A percentile compares a stretch with the other conserved stretches of the same genome.
phyloP scores from a whole-genome alignment of 1,140 invertebrate species.

The Drosophila quadrilineata region DNA sequence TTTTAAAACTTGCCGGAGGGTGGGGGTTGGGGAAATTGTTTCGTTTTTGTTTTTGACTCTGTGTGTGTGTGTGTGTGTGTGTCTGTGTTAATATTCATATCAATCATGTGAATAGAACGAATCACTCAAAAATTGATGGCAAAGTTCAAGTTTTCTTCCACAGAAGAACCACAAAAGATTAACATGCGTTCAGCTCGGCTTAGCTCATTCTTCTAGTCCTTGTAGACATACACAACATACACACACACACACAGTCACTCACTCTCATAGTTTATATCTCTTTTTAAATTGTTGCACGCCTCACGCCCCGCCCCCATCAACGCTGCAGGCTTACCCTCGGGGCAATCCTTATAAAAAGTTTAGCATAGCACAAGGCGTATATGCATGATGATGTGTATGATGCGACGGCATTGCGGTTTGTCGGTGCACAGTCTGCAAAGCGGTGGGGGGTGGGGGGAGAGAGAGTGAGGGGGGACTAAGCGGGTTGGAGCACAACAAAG shows the following conservation, averaged over 20 bases:
- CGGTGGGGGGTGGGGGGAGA: background rate
- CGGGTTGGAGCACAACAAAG: slow-evolving; percentile 29
- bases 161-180: slow-evolving; percentile 59
- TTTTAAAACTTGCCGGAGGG: no score
- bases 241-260: background rate
- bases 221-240: slow-evolving; percentile 4
- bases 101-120: slow-evolving; percentile 45
- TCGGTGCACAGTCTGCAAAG: no score
- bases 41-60: no score
- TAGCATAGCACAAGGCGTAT: slow-evolving; percentile 49
- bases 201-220: slow-evolving; percentile 48
- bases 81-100: slow-evolving; percentile 18
- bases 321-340: slow-evolving; percentile 37
- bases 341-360: slow-evolving; percentile 74
- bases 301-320: slow-evolving; percentile 31
- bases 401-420: background rate
- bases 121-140: slow-evolving; percentile 51
- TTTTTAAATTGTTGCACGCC: slow-evolving; percentile 71
- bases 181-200: slow-evolving; percentile 58
- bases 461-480: background rate
- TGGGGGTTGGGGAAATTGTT: no score
- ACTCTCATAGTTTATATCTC: slow-evolving; percentile 16
- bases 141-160: slow-evolving; percentile 61
- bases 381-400: no score
- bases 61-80: no score